Base-by-base conservation (phyloP, 2,113 vertebrate genomes). In the Piprites chloris region DNA sequence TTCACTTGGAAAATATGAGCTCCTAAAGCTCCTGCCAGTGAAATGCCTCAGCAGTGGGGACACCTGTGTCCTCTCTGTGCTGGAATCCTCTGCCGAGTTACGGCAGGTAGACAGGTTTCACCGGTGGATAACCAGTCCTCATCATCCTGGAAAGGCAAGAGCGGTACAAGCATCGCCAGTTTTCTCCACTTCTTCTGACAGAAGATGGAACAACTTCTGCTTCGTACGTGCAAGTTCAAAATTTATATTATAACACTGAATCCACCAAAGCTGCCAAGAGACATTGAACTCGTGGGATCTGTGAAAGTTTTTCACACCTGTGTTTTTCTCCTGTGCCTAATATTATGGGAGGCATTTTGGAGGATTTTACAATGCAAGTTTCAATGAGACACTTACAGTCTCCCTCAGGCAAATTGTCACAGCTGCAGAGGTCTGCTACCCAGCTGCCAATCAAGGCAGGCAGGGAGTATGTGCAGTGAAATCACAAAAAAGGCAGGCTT, bases 331-430 rank as follows among this genome's bases (percentile, higher is more conserved):
- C 94, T 91, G 95, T 96, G 96, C 90, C 93, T 96, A 96, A 94
- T 97, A 96, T 95, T 94, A 96, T 91, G 94, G 95, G 96, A 97
- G 95, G 95, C 95, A 95, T 94, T 97, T 95, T 80, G 95, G 95
- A 97, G 87, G 95, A 94, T 96, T 96, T 96, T 95, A 95, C 95
- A 96, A 96, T 90, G 93, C 85, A 91, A 91, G 95, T 96, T 97
- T 96, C 96, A 96, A 95, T 93, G 96, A 97, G 96, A 96, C 95
- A 96, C 96, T 96, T 96, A 94, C 87, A 96, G 96, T 71, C 95
- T 96, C 96, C 96, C 96, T 96, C 95, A 93, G 95, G 96, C 96
- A 96, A 97, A 96, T 88, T 96, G 96, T 96, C 95, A 96, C 96
- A 96, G 95, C 96, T 94, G 96, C 95, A 97, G 96, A 96, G 93